Evolutionary conservation across 1,140 invertebrate genomes (phyloP), one percentile per base, ranked within the genome.

Genomic region (Macrocentrus cingulum): DNA sequence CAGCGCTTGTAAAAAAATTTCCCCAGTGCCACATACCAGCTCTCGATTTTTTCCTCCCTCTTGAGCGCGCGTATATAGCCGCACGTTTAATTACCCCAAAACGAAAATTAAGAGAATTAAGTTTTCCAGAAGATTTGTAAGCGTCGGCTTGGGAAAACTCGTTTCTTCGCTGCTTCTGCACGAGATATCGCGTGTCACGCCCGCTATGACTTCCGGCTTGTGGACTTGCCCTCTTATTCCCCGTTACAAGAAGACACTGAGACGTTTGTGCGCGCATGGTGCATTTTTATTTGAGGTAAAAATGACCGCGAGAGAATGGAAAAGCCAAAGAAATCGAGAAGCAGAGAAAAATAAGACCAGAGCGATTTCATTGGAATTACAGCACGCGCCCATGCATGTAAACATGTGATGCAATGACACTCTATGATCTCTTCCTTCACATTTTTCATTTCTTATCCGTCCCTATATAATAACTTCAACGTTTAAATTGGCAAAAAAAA

Each of bases 181-280:
- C 39, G 52, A 54, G 23, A 54, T 54, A 54, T 54, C 52, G 52
- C 52, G 52, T 54, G 52, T 54, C 52, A 25, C 52, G 36, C 11
- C 19, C 13, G 39, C 41, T 44, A 54, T 23, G 41, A 54, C 41
- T 54, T 54, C 52, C 52, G 22, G 25, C 52, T 53, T 36, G 16
- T 20, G 25, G 51, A 32, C 45, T 48, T 48, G 22, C 22, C 22
- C 45, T 23, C n/a, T 48, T 13, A 13, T 48, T n/a, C 20, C 42
- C 11, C 8, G 18, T 6, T 44, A 44, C 19, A 23, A 19, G 20
- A 48, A 15, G 45, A 25, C 45, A 20, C 22, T n/a, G 22, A 13
- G 29, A 48, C 22, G 22, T 48, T 15, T 48, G 45, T 4, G 20
- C 11, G 20, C 22, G 13, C 9, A 20, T 13, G 29, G 45, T 48